These are phyloP conservation scores for Beroe ovata DNA, from an alignment of 37 sponge, comb jelly and placozoan genomes.

Conservation along the genomic window DNA sequence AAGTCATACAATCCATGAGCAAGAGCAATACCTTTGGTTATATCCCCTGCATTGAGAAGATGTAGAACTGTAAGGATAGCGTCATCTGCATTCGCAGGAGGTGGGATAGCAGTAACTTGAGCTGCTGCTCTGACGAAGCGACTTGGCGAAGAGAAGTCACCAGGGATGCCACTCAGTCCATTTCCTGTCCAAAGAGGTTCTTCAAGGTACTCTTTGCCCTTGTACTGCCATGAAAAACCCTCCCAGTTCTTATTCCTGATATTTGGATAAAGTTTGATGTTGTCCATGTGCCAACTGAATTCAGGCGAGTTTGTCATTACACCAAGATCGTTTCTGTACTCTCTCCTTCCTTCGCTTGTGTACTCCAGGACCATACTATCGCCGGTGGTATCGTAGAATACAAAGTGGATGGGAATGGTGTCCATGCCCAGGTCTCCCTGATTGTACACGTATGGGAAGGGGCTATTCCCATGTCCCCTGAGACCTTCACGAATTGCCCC, in stretches of 20 bases:
- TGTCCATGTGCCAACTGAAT: conserved; percentile 23
- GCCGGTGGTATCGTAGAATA: not conserved
- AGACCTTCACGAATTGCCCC: not conserved
- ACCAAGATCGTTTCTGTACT: not conserved
- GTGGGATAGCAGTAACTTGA: not conserved
- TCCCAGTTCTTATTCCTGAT: not conserved
- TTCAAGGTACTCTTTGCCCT: not conserved
- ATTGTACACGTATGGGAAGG: not conserved
- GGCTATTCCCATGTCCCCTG: not conserved
- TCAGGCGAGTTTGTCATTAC: conserved; percentile 44
- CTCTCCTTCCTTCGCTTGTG: not conserved
- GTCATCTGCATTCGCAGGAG: not conserved
- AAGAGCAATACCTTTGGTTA: not conserved
- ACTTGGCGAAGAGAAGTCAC: conserved; percentile 20
- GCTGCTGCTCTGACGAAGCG: conserved; percentile 24
- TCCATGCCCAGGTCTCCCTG: conserved; percentile 5
- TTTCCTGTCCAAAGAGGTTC: not conserved
- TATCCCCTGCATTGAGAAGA: not conserved
- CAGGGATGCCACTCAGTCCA: not conserved
- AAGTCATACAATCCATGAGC: not conserved
- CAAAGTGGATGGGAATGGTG: not conserved
- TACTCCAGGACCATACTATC: conserved; percentile 1
- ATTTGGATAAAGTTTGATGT: not conserved
- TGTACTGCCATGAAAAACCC: not conserved
- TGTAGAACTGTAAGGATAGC: not conserved